These are phyloP conservation scores for Acromyrmex charruanus DNA, from an alignment of 1,140 invertebrate genomes.

Conservation along the genomic window DNA sequence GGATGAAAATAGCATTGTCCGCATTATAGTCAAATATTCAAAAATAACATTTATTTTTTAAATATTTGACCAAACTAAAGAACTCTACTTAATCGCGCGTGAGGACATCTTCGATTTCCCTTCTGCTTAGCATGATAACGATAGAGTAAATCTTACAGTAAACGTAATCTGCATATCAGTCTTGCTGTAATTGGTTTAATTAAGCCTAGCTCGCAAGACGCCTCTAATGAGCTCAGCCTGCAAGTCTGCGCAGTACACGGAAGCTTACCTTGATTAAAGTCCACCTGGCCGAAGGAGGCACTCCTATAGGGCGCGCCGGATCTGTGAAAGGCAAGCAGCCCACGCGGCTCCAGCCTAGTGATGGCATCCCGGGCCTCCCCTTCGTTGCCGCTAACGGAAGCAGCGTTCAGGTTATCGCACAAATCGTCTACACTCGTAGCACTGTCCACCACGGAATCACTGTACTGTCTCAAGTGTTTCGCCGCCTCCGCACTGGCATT, in stretches of 20 bases:
- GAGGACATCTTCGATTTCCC: not conserved
- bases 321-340: slow-evolving; percentile 78
- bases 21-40: not conserved
- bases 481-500: slow-evolving; percentile 62
- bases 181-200: slow-evolving; percentile 43
- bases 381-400: slow-evolving; percentile 67
- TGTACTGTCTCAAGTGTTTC: slow-evolving; percentile 81
- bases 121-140: not conserved
- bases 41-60: not conserved
- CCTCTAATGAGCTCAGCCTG: slow-evolving; percentile 23
- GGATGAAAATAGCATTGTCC: not conserved
- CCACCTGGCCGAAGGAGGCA: slow-evolving; percentile 94
- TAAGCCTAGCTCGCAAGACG: slow-evolving; percentile 7
- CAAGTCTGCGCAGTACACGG: not conserved
- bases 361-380: slow-evolving; percentile 80
- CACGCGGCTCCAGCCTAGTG: slow-evolving; percentile 83
- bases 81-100: not conserved
- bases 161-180: slow-evolving; percentile 31
- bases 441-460: slow-evolving; percentile 82
- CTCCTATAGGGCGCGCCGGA: slow-evolving; percentile 89
- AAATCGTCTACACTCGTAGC: slow-evolving; percentile 75
- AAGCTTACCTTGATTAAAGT: slow-evolving; percentile 87
- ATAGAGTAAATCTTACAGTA: slow-evolving; percentile 23
- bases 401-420: slow-evolving; percentile 79
- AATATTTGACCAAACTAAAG: not conserved